Conservation (phyloP, 1,140 invertebrate genomes). For the Drosophila rhopaloa region DNA sequence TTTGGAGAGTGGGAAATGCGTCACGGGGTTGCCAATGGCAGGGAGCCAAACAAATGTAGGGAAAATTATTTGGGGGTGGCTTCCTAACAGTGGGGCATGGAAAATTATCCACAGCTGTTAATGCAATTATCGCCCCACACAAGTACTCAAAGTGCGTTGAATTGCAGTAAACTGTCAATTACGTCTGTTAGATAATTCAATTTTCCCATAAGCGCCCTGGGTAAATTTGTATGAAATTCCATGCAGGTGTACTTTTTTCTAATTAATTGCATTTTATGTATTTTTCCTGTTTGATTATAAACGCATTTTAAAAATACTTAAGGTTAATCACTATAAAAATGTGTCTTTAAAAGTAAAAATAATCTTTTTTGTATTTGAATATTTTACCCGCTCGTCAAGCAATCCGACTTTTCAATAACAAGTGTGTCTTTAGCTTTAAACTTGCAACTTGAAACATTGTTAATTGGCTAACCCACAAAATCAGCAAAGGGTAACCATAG, state of each 20-base stretch:
- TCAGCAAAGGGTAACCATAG: conserved; percentile 37
- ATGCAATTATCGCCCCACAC: conserved; percentile 28
- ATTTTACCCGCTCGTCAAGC: no score
- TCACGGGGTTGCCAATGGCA: conserved; percentile 66
- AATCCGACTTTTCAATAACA: background rate
- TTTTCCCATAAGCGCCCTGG: conserved; percentile 13
- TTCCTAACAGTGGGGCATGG: conserved; percentile 49
- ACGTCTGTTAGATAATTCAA: conserved; percentile 20
- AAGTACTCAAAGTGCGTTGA: conserved; percentile 3
- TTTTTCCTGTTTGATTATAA: background rate
- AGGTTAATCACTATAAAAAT: no score
- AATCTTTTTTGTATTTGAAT: no score
- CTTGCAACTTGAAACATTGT: conserved; percentile 18
- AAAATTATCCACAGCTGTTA: conserved; percentile 31
- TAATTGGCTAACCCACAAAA: conserved; percentile 28
- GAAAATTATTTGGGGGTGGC: conserved; percentile 46
- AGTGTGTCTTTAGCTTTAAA: conserved; percentile 1
- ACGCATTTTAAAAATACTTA: background rate
- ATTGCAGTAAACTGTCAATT: conserved; percentile 42
- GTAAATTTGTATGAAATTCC: conserved; percentile 4
- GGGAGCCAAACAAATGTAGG: conserved; percentile 20
- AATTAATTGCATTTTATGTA: background rate
- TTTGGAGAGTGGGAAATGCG: conserved; percentile 33
- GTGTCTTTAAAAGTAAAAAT: no score
- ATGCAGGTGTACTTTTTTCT: background rate